Base-by-base conservation (phyloP, 2,888 invertebrate genomes). In the Thereva nobilitata region DNA sequence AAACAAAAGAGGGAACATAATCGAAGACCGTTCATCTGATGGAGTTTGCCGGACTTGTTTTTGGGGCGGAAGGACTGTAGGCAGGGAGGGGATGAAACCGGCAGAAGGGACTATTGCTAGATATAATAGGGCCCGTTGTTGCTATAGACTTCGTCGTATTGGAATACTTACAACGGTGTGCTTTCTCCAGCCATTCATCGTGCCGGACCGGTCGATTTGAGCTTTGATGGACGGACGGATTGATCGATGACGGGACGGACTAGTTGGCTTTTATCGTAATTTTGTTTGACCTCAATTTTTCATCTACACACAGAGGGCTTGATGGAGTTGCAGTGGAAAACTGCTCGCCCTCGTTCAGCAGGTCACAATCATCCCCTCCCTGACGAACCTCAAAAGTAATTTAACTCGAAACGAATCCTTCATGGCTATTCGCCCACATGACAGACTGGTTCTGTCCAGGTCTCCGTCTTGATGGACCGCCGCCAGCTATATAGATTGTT, bases 1-100 rank as follows among this genome's bases (percentile, higher is more conserved):
- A 67, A 64, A 67, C 67, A 50, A 53, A 64, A 56, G 50, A 50
- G 61, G 61, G 61, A 50, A 61, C 61, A 50, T 61, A 61, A 61
- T 61, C 61, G 61, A 61, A 61, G 61, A 50, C 61, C 49, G 38
- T 61, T 61, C 50, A 49, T 61, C 50, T 61, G 61, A 50, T 61
- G 49, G 61, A 23, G 41, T 61, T 56, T 41, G 42, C 42, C 23
- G 37, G 55, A 42, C 23, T 55, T 23, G 23, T 23, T 23, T 23
- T 23, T 2, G 23, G 23, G 23, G 23, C 2, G 23, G 23, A 23
- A 23, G 2, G 23, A 23, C 23, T 23, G 23, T 23, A 23, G 23
- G 23, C 23, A 23, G 23, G 23, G 23, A 23, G 23, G 23, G 23
- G 23, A 23, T 23, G 23, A 23, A 23, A 23, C 23, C 23, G 2